These are phyloP conservation scores for Spicauda simplicius DNA, from an alignment of 2,888 invertebrate genomes.

Conservation along the genomic window DNA sequence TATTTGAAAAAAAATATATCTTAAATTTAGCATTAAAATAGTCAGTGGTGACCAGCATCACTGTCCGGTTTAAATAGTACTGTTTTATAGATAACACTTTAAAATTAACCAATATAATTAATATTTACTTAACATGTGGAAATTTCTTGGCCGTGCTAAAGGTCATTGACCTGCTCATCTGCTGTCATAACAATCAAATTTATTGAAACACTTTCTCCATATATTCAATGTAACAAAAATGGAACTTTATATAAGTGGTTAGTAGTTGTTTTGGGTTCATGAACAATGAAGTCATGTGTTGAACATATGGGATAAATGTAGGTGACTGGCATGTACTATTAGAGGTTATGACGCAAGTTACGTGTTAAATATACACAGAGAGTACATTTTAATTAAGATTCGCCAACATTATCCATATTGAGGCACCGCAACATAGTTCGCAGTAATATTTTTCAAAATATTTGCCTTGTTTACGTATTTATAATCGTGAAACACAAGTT, in stretches of 20 bases:
- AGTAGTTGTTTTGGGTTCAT: background rate
- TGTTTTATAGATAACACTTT: background rate
- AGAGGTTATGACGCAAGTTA: constrained; percentile 27
- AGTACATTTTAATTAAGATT: background rate
- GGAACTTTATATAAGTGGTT: background rate
- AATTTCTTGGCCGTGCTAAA: constrained; percentile 21
- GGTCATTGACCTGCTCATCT: constrained; percentile 30
- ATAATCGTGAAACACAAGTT: background rate
- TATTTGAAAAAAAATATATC: too few relatives aligned
- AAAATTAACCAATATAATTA: background rate
- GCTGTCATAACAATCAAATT: constrained; percentile 30
- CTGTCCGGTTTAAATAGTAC: background rate
- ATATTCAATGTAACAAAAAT: background rate
- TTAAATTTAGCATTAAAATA: too few relatives aligned
- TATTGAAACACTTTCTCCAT: constrained; percentile 14
- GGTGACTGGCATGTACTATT: constrained; percentile 21
- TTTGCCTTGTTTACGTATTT: constrained; percentile 17
- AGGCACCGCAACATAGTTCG: background rate
- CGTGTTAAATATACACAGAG: background rate
- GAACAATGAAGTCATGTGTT: constrained; percentile 10
- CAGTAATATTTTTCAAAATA: background rate
- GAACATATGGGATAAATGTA: constrained; percentile 30
- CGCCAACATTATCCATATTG: too few relatives aligned
- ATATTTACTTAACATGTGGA: constrained; percentile 6
- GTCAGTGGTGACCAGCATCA: background rate